Conservation (phyloP, 2,113 vertebrate species). For the Salvelinus fontinalis region DNA sequence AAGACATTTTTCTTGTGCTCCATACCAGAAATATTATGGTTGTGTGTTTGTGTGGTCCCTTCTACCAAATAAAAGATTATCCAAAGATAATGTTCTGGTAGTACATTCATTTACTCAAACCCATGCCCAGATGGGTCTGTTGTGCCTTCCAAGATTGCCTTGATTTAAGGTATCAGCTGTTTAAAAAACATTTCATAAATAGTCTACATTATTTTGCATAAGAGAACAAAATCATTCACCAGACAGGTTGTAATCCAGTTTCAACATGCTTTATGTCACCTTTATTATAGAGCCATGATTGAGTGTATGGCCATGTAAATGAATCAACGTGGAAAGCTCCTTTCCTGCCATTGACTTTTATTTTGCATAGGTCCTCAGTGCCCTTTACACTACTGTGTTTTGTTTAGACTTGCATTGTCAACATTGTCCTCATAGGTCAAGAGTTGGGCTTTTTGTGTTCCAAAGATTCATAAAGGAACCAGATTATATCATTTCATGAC, state of each 20-base stretch:
- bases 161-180: background rate
- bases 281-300: background rate
- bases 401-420: conserved; percentile 5
- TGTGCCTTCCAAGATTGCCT: background rate
- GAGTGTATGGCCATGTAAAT: too few species aligned
- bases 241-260: background rate
- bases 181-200: background rate
- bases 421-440: background rate
- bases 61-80: background rate
- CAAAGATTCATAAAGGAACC: background rate
- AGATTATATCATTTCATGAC: background rate
- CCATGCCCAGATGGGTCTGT: background rate
- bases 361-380: conserved; percentile 3
- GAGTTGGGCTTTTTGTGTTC: too few species aligned
- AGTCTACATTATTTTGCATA: background rate
- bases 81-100: background rate
- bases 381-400: conserved; percentile 33
- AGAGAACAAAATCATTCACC: too few species aligned
- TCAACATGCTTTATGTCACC: background rate
- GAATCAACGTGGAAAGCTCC: background rate
- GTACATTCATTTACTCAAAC: background rate
- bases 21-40: too few species aligned
- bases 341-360: background rate
- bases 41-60: too few species aligned
- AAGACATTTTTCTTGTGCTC: too few species aligned